These are phyloP conservation scores for Seriola dumerili DNA, from an alignment of 2,113 vertebrate genomes.

Conservation along the genomic window DNA sequence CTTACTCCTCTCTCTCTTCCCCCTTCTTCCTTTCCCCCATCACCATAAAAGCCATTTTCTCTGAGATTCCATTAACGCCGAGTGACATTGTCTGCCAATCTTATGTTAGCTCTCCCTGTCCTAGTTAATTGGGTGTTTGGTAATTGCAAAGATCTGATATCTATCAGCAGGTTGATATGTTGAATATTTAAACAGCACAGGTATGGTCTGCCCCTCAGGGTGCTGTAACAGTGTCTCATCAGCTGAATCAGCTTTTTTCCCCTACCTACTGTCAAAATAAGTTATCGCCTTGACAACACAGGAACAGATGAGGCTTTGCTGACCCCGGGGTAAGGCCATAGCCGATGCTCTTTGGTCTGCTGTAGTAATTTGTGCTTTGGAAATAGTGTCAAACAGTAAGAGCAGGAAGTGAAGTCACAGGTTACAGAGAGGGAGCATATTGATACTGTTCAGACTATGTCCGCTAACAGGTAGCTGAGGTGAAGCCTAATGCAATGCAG, in stretches of 20 bases:
- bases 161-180: slow-evolving; percentile 49
- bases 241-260: slow-evolving; percentile 50
- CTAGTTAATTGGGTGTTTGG: slow-evolving; percentile 59
- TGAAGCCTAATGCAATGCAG: no score
- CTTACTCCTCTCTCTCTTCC: not conserved
- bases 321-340: slow-evolving; percentile 1
- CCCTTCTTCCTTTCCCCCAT: not conserved
- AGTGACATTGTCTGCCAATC: slow-evolving; percentile 53
- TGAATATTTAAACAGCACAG: slow-evolving; percentile 72
- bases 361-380: no score
- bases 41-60: slow-evolving; percentile 52
- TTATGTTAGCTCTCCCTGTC: slow-evolving; percentile 34
- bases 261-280: slow-evolving; percentile 40
- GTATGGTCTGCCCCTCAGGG: slow-evolving; percentile 48
- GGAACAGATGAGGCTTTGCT: slow-evolving; percentile 35
- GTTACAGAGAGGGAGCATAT: not conserved
- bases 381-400: no score
- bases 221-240: slow-evolving; percentile 35
- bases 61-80: slow-evolving; percentile 45
- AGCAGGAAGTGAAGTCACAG: not conserved
- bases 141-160: slow-evolving; percentile 63
- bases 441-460: not conserved
- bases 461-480: no score
- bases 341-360: slow-evolving; percentile 3
- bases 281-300: slow-evolving; percentile 38